Conservation (phyloP, 2,888 invertebrate genomes). For the Xylocampa areola region DNA sequence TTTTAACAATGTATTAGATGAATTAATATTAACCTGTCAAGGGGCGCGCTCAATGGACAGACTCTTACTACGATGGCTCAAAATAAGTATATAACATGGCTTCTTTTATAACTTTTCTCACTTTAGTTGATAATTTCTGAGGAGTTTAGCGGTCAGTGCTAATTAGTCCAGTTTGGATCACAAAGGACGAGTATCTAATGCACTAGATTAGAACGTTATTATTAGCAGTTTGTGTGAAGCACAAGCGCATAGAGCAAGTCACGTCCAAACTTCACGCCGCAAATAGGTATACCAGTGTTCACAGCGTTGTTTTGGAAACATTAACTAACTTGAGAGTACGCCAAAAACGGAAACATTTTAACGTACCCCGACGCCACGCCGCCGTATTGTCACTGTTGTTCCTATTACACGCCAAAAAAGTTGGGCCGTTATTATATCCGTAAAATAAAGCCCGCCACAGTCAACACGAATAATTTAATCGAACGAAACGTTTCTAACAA, state of each 20-base stretch:
- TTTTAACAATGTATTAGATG: slow-evolving; percentile 55
- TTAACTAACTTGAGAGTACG: slow-evolving; percentile 87
- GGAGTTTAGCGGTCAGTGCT: slow-evolving; percentile 28
- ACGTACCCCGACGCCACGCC: slow-evolving; percentile 70
- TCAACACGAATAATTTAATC: slow-evolving; percentile 68
- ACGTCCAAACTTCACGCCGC: slow-evolving; percentile 71
- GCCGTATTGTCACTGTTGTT: slow-evolving; percentile 78
- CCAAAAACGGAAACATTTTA: slow-evolving; percentile 88
- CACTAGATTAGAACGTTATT: slow-evolving; percentile 59
- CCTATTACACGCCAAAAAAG: slow-evolving; percentile 78
- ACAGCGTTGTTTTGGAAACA: slow-evolving; percentile 84
- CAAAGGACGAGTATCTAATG: slow-evolving; percentile 40
- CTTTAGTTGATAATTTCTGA: slow-evolving; percentile 20
- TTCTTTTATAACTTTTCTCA: slow-evolving; percentile 37
- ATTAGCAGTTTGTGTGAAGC: slow-evolving; percentile 62
- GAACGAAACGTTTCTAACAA: slow-evolving; percentile 65
- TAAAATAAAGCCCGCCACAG: slow-evolving; percentile 56
- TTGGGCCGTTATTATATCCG: slow-evolving; percentile 64
- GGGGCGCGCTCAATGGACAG: slow-evolving; percentile 35
- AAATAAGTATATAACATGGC: slow-evolving; percentile 20
- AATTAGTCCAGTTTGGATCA: slow-evolving; percentile 37
- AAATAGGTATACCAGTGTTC: slow-evolving; percentile 76
- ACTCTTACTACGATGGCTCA: slow-evolving; percentile 25
- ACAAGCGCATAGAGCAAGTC: slow-evolving; percentile 65
- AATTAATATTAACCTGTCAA: slow-evolving; percentile 57